Conservation (phyloP, 2,888 invertebrate genomes). For the Dasysyrphus tricinctus region DNA sequence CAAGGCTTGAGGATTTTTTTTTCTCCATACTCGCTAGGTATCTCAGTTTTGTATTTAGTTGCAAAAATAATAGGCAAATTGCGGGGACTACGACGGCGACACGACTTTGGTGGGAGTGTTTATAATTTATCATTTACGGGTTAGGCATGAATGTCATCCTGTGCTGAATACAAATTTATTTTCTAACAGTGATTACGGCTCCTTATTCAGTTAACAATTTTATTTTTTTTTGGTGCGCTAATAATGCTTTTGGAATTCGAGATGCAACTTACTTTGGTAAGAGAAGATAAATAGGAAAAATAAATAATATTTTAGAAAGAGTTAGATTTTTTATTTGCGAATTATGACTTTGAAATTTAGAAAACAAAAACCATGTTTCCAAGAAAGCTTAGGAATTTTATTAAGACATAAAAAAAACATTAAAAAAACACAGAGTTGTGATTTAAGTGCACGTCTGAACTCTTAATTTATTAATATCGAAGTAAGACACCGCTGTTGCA, state of each 20-base stretch:
- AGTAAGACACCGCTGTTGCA: too few relatives aligned
- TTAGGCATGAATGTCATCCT: constrained; percentile 39
- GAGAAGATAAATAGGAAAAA: not conserved
- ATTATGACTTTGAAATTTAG: too few relatives aligned
- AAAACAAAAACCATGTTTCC: too few relatives aligned
- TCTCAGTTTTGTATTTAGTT: not conserved
- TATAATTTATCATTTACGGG: constrained; percentile 33
- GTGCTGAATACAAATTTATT: constrained; percentile 63
- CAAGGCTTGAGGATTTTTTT: constrained; percentile 32
- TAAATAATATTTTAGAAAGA: not conserved
- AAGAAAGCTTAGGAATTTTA: too few relatives aligned
- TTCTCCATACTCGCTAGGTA: constrained; percentile 23
- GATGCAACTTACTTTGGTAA: not conserved
- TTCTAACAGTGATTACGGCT: constrained; percentile 11
- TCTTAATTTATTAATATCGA: too few relatives aligned
- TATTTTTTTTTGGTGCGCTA: not conserved
- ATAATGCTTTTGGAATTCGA: not conserved
- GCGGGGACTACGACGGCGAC: not conserved
- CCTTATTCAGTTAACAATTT: constrained; percentile 5
- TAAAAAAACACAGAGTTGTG: too few relatives aligned
- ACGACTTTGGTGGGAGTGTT: not conserved
- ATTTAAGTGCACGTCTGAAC: too few relatives aligned
- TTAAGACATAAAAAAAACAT: too few relatives aligned
- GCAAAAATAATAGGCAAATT: not conserved
- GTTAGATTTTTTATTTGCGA: too few relatives aligned